phyloP scores from a whole-genome alignment of 2,113 vertebrate genomes.

The Oreochromis aureus region DNA sequence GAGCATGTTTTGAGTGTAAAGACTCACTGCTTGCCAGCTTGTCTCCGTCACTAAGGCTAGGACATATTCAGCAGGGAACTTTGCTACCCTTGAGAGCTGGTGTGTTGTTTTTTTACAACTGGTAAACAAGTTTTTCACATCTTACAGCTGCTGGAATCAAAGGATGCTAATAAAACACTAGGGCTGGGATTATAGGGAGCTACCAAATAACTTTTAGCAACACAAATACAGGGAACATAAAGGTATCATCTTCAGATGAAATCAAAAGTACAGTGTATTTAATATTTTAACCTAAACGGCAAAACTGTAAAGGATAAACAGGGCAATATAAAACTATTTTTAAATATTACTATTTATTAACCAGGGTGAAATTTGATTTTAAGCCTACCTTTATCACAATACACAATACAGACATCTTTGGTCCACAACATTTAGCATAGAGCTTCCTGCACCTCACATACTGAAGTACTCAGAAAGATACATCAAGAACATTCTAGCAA shows the following conservation, averaged over 20 bases:
- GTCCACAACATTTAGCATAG: background rate
- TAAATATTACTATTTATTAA: background rate
- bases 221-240: background rate
- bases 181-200: background rate
- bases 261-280: background rate
- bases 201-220: background rate
- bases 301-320: background rate
- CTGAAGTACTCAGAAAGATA: background rate
- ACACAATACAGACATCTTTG: background rate
- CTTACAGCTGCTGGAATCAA: background rate
- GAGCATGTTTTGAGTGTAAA: constrained; percentile 9
- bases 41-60: constrained; percentile 41
- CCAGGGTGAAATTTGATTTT: accelerated
- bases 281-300: background rate
- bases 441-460: background rate
- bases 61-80: constrained; percentile 25
- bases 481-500: background rate
- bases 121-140: constrained; percentile 17
- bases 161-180: background rate
- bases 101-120: constrained; percentile 12
- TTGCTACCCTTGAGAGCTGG: background rate
- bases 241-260: background rate
- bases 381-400: background rate
- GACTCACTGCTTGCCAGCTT: constrained; percentile 21
- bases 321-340: background rate